Evolutionary conservation across 2,797 vertebrate species (phyloP).

Genomic region (Muscicapa striata): DNA sequence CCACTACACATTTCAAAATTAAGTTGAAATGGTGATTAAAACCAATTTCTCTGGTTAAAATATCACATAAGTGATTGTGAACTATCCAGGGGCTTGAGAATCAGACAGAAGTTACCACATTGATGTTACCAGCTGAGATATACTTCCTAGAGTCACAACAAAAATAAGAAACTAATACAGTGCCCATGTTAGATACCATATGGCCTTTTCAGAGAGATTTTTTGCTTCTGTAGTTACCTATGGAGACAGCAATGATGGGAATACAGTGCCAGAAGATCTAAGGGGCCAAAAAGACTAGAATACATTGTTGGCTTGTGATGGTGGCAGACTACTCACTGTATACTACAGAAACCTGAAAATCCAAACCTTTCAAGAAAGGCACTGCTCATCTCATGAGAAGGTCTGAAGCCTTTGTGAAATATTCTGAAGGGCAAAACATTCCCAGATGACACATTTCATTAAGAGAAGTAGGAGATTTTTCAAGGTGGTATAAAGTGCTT

Average conservation of each 20-base stretch:
- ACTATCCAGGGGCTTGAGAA: neutral
- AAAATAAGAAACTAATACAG: neutral
- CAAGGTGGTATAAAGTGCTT: constrained; percentile 26
- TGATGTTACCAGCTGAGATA: rapidly evolving
- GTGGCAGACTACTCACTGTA: neutral
- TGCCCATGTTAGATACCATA: neutral
- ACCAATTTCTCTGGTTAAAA: neutral
- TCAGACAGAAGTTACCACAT: neutral
- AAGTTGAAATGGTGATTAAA: neutral
- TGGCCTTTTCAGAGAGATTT: neutral
- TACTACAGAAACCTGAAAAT: neutral
- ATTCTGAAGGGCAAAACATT: constrained; percentile 8
- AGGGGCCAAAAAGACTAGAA: neutral
- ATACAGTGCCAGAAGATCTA: neutral
- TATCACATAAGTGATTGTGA: neutral
- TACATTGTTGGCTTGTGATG: neutral
- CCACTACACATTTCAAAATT: neutral
- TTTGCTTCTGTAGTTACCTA: neutral
- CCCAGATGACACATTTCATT: neutral
- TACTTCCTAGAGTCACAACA: neutral
- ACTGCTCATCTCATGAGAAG: neutral
- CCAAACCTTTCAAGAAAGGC: neutral
- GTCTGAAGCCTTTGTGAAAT: neutral
- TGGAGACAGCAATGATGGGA: neutral
- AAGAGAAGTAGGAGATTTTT: constrained; percentile 24